Percentiles rank a stretch among this genome's conserved stretches.
Conservation (phyloP, 2,888 invertebrate species). For the Lydus trimaculatus region DNA sequence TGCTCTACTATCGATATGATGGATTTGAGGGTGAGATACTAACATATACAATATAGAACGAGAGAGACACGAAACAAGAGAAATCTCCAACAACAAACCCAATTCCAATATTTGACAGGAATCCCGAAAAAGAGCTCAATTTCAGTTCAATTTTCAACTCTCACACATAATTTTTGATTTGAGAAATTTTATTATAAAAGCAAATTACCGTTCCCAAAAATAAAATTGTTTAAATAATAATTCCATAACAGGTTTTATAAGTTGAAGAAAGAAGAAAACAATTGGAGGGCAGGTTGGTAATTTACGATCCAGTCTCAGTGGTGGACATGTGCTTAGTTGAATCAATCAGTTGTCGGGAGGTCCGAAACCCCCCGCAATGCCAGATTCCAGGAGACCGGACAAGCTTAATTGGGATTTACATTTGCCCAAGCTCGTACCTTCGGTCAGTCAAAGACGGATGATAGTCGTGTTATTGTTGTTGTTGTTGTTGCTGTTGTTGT, state of each 20-base stretch:
- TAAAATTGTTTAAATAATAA: neutral
- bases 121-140: neutral
- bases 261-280: neutral
- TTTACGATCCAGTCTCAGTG: conserved; percentile 51
- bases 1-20: conserved; percentile 58
- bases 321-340: conserved; percentile 57
- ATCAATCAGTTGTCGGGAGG: conserved; percentile 60
- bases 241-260: neutral
- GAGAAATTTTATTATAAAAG: neutral
- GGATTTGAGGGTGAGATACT: conserved; percentile 56
- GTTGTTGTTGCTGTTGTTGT: neutral
- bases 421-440: conserved; percentile 55
- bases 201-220: neutral
- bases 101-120: conserved; percentile 5
- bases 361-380: conserved; percentile 52
- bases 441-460: conserved; percentile 39
- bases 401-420: conserved; percentile 61
- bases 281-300: conserved; percentile 42
- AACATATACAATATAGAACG: conserved; percentile 20
- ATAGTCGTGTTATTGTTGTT: conserved; percentile 27
- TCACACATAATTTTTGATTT: neutral
- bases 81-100: neutral
- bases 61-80: conserved; percentile 11
- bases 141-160: neutral
- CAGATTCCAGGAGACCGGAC: conserved; percentile 53